Percentiles rank a stretch among this genome's conserved stretches.
Evolutionary conservation across 1,140 invertebrate species (phyloP).

Genomic region (Thaumetopoea pityocampa): DNA sequence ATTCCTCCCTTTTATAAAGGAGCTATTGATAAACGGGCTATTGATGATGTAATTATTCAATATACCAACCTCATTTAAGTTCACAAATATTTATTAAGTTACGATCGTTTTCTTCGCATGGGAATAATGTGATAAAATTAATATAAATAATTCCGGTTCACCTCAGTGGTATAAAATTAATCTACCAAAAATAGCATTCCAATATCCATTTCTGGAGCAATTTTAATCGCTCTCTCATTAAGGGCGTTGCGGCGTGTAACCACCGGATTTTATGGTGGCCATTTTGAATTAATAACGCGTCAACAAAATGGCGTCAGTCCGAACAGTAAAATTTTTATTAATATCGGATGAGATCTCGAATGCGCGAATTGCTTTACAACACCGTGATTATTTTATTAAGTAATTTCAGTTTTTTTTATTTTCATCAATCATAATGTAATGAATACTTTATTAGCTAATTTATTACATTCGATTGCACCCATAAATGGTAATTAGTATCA

Average conservation of each 20-base stretch:
- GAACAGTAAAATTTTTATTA: slow-evolving; percentile 60
- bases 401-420: not conserved
- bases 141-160: not conserved
- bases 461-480: not conserved
- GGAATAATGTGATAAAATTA: not conserved
- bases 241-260: slow-evolving; percentile 58
- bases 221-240: slow-evolving; percentile 70
- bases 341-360: slow-evolving; percentile 44
- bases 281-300: slow-evolving; percentile 67
- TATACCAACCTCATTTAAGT: too few relatives aligned
- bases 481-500: not conserved
- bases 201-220: slow-evolving; percentile 23
- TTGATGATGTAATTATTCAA: too few relatives aligned
- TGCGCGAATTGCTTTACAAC: slow-evolving; percentile 26
- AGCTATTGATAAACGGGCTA: too few relatives aligned
- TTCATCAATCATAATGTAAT: not conserved
- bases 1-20: too few relatives aligned
- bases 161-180: slow-evolving; percentile 2
- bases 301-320: slow-evolving; percentile 56
- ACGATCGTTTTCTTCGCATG: too few relatives aligned
- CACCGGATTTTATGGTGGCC: slow-evolving; percentile 53
- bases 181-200: slow-evolving; percentile 17
- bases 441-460: not conserved
- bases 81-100: too few relatives aligned
- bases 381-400: slow-evolving; percentile 33